phyloP scores from a whole-genome alignment of 2,113 vertebrate species.

The Brachirus orientalis region DNA sequence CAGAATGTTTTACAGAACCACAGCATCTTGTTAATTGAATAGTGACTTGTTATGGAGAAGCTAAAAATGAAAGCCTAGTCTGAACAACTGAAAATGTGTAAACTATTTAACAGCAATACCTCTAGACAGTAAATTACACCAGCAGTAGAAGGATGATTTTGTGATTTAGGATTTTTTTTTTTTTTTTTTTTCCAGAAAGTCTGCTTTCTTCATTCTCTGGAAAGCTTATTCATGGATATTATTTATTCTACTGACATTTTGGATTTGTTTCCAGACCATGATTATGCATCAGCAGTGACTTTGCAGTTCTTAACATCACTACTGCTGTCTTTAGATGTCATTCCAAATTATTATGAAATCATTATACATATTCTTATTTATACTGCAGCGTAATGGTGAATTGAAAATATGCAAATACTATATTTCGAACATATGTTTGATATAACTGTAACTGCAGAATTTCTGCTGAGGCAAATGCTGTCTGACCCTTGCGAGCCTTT shows the following conservation, averaged over 20 bases:
- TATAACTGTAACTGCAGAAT: slow-evolving; percentile 2
- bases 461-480: slow-evolving; percentile 20
- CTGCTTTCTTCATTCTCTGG: neutral
- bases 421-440: slow-evolving; percentile 4
- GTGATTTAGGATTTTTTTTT: too few species aligned
- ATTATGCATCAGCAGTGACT: neutral
- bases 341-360: too few species aligned
- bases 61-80: too few species aligned
- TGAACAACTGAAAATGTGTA: too few species aligned
- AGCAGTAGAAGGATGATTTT: too few species aligned
- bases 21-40: too few species aligned
- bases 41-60: too few species aligned
- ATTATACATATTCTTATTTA: neutral
- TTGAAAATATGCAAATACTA: neutral
- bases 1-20: too few species aligned
- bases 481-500: slow-evolving; percentile 23
- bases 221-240: neutral
- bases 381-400: neutral
- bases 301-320: neutral
- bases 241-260: neutral
- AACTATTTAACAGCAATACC: too few species aligned
- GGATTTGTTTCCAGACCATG: neutral
- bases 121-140: too few species aligned
- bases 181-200: too few species aligned
- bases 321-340: too few species aligned